Evolutionary conservation across 1,140 invertebrate species (phyloP).

Genomic region (Panagrolaimus sp.): DNA sequence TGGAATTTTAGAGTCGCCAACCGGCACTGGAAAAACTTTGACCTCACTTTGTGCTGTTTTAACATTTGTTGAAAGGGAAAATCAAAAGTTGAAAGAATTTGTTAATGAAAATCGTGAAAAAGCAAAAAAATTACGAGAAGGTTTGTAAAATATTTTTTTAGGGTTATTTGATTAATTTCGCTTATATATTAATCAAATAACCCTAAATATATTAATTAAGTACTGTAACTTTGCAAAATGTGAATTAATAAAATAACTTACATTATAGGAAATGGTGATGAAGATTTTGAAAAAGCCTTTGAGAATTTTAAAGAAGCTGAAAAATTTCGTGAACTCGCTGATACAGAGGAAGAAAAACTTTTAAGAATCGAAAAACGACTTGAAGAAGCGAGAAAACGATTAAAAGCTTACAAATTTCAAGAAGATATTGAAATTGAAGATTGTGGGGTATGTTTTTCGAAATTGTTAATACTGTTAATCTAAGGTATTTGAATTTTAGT

Average conservation of each 20-base stretch:
- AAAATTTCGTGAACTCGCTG: neutral
- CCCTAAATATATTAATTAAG: too few species aligned
- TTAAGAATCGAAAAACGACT: neutral
- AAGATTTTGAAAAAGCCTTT: neutral
- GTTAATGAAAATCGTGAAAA: neutral
- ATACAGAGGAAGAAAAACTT: neutral
- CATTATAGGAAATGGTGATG: neutral
- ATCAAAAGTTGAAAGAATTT: neutral
- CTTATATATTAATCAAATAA: too few species aligned
- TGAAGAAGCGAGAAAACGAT: neutral
- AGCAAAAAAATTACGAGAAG: neutral
- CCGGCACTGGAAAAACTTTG: constrained; percentile 89
- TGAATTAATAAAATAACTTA: neutral
- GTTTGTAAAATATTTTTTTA: neutral
- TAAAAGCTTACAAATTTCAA: neutral
- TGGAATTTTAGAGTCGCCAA: constrained; percentile 94
- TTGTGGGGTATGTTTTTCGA: neutral
- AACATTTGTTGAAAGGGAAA: neutral
- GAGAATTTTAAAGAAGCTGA: neutral
- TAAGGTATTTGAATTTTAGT: neutral
- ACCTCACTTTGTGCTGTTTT: constrained; percentile 78
- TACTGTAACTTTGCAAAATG: too few species aligned
- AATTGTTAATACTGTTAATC: neutral
- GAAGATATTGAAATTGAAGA: neutral
- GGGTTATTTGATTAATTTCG: too few species aligned